phyloP scores from a whole-genome alignment of 2,888 invertebrate genomes.

The Artemia sinica region DNA sequence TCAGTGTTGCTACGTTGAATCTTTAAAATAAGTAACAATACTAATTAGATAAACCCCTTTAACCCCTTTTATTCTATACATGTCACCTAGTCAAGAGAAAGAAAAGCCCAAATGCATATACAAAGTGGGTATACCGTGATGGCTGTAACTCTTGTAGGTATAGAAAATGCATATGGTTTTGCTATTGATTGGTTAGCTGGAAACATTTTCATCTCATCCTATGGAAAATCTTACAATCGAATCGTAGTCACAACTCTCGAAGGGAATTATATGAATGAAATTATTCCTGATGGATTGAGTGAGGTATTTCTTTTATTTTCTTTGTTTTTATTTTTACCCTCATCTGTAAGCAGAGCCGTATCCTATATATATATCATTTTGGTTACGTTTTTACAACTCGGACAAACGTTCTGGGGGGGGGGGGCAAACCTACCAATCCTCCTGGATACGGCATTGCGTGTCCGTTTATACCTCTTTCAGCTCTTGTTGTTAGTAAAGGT shows the following conservation, averaged over 20 bases:
- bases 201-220: constrained; percentile 52
- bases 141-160: constrained; percentile 29
- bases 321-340: too few species aligned
- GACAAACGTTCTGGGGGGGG: too few species aligned
- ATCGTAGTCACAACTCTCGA: constrained; percentile 52
- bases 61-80: neutral
- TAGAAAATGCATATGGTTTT: constrained; percentile 47
- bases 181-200: constrained; percentile 66
- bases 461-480: too few species aligned
- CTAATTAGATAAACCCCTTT: too few species aligned
- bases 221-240: constrained; percentile 35
- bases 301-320: constrained; percentile 17
- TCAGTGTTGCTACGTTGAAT: too few species aligned
- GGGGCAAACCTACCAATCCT: too few species aligned
- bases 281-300: constrained; percentile 31
- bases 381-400: too few species aligned
- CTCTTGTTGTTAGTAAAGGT: too few species aligned
- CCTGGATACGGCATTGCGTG: too few species aligned
- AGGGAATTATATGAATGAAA: constrained; percentile 47
- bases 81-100: neutral
- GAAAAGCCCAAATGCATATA: neutral
- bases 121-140: neutral
- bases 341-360: too few species aligned
- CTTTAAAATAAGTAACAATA: too few species aligned
- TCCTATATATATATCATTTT: too few species aligned